phyloP scores from a whole-genome alignment of 1,140 invertebrate genomes.

The Lineus longissimus region DNA sequence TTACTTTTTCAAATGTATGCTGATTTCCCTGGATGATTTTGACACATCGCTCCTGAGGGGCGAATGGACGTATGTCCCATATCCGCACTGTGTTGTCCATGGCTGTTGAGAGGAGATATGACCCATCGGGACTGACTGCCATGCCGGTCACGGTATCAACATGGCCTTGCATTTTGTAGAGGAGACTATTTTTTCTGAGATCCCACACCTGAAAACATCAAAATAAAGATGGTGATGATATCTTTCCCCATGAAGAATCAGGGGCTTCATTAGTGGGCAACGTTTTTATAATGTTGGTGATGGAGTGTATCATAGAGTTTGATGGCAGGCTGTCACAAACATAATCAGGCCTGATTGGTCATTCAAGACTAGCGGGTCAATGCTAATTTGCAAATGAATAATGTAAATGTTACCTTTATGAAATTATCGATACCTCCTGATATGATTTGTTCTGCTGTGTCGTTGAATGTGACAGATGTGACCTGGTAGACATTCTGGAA shows the following conservation, averaged over 20 bases:
- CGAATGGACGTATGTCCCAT: conserved; percentile 70
- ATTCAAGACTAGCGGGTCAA: too few species aligned
- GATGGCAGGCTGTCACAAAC: background rate
- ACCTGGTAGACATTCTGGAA: conserved; percentile 81
- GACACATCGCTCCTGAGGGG: conserved; percentile 84
- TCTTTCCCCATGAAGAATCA: too few species aligned
- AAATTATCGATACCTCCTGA: conserved; percentile 96
- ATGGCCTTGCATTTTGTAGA: conserved; percentile 83
- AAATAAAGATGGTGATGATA: background rate
- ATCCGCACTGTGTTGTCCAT: conserved; percentile 89
- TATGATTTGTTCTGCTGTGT: conserved; percentile 86
- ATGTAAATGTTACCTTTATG: conserved; percentile 67
- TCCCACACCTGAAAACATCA: conserved; percentile 75
- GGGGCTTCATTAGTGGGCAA: too few species aligned
- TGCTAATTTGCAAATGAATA: too few species aligned
- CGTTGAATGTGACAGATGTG: conserved; percentile 90
- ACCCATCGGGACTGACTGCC: conserved; percentile 88
- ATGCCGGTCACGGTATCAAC: conserved; percentile 93
- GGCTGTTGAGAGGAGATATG: conserved; percentile 87
- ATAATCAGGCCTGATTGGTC: background rate
- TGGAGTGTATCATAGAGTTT: too few species aligned
- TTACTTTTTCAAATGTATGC: conserved; percentile 96
- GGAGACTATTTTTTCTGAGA: conserved; percentile 80
- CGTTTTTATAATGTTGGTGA: too few species aligned
- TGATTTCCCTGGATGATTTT: conserved; percentile 91